A percentile compares a stretch with the other conserved stretches of the same genome.
These are phyloP conservation scores for Lycocorax pyrrhopterus DNA, from an alignment of 2,113 vertebrate genomes.

Conservation along the genomic window DNA sequence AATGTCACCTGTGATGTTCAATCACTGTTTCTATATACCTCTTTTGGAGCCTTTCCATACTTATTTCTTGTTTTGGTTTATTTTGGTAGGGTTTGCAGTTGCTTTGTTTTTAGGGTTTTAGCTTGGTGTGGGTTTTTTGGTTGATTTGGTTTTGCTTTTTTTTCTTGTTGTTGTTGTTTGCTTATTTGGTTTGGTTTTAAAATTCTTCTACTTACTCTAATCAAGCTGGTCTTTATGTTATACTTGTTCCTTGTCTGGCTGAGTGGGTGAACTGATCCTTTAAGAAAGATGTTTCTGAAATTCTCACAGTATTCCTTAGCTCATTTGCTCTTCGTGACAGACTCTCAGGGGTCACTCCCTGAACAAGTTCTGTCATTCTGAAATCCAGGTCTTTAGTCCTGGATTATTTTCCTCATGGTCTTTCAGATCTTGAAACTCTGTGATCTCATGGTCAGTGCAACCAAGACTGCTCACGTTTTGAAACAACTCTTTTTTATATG, in stretches of 20 bases:
- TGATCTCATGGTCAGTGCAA: background rate
- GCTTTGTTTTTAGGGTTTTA: background rate
- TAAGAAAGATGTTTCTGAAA: background rate
- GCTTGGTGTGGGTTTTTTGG: background rate
- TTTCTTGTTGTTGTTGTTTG: background rate
- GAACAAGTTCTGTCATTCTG: background rate
- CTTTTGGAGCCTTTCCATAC: background rate
- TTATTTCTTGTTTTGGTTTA: background rate
- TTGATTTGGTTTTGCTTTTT: background rate
- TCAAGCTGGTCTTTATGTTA: background rate
- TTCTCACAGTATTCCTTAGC: background rate
- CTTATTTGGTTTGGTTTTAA: background rate
- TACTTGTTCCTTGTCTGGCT: background rate
- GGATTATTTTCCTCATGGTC: background rate
- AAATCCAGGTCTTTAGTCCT: background rate
- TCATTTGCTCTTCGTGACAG: background rate
- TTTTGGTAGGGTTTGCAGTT: background rate
- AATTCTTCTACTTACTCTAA: background rate
- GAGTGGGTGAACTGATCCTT: background rate
- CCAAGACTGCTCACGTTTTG: background rate
- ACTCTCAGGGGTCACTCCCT: background rate
- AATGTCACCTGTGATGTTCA: background rate
- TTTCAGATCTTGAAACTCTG: background rate
- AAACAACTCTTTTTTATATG: background rate
- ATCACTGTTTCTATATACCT: background rate